Evolutionary conservation across 2,797 vertebrate genomes (phyloP), one percentile per base, ranked within the genome.

Genomic region (Melopsittacus undulatus): DNA sequence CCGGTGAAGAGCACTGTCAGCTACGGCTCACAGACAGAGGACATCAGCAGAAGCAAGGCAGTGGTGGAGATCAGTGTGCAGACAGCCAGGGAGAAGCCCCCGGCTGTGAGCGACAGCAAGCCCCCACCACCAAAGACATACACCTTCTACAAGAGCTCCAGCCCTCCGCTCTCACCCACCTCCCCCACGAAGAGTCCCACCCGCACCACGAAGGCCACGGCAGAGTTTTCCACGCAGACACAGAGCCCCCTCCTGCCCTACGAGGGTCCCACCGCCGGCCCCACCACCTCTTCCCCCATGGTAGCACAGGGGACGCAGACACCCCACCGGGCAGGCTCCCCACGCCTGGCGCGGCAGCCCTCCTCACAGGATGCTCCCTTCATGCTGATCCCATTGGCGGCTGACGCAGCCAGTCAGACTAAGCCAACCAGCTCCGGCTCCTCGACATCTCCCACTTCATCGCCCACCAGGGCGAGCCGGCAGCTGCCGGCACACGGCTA

Each of bases 201-300:
- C 9, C 98, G 93, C 3, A 13, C 85, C 9, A 7, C 73, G 54
- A 98, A 97, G 94, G 96, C 97, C 68, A 99, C 99, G 0, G 98
- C 98, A 17, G 99, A 99, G 95, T 99, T 99, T 97, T 99, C 99
- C 61, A 99, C 98, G 2, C 99, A 99, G 95, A 99, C 99, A 0
- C 98, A 99, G 80, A 98, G 95, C 92, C 98, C 98, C 9, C 95
- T 98, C 45, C 95, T 97, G 43, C 87, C 97, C 43, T 94, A 87
- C 0, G 98, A 98, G 67, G 95, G 95, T 87, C 98, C 98, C 9
- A 96, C 97, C 81, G 95, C 98, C 23, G 46, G 97, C 40, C 94
- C 97, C 3, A 96, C 97, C 42, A 59, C 96, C 26, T 85, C 97
- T 27, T 98, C 98, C 72, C 98, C 98, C 54, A 97, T 98, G 97